These are phyloP conservation scores for Gibbula magus DNA, from an alignment of 2,888 invertebrate species.

Conservation along the genomic window DNA sequence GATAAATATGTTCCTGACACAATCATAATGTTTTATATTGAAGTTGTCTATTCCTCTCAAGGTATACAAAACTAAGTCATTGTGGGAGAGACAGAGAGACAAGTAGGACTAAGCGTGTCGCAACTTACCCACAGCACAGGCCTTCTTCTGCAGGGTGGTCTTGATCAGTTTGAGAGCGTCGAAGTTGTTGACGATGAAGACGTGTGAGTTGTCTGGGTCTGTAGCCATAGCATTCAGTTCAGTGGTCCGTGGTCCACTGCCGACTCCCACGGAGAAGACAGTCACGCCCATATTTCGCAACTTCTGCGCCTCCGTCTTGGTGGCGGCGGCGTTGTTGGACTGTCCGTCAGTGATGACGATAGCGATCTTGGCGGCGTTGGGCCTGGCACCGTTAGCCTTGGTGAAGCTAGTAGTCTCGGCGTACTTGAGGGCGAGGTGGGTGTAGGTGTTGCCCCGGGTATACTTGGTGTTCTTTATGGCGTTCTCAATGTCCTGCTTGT, in stretches of 20 bases:
- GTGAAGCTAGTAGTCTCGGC: constrained; percentile 56
- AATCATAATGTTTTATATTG: too few relatives aligned
- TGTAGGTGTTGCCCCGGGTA: constrained; percentile 62
- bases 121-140: constrained; percentile 43
- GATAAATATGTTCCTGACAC: too few relatives aligned
- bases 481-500: constrained; percentile 33
- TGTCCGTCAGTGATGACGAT: constrained; percentile 50
- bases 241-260: constrained; percentile 44
- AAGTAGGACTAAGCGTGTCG: too few relatives aligned
- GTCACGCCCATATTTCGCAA: constrained; percentile 55
- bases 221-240: constrained; percentile 65
- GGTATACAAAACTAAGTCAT: too few relatives aligned
- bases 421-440: constrained; percentile 61
- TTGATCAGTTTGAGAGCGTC: constrained; percentile 59
- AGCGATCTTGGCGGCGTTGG: constrained; percentile 29
- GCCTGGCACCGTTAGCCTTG: constrained; percentile 53
- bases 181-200: constrained; percentile 62
- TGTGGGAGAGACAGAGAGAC: too few relatives aligned
- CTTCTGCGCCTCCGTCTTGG: constrained; percentile 52
- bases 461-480: constrained; percentile 56
- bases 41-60: too few relatives aligned
- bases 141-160: constrained; percentile 51
- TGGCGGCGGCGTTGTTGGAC: constrained; percentile 53
- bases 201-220: constrained; percentile 59
- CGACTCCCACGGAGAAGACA: constrained; percentile 64